A percentile compares a stretch with the other conserved stretches of the same genome.
Conservation (phyloP, 1,140 invertebrate genomes). For the Cephus cinctus region DNA sequence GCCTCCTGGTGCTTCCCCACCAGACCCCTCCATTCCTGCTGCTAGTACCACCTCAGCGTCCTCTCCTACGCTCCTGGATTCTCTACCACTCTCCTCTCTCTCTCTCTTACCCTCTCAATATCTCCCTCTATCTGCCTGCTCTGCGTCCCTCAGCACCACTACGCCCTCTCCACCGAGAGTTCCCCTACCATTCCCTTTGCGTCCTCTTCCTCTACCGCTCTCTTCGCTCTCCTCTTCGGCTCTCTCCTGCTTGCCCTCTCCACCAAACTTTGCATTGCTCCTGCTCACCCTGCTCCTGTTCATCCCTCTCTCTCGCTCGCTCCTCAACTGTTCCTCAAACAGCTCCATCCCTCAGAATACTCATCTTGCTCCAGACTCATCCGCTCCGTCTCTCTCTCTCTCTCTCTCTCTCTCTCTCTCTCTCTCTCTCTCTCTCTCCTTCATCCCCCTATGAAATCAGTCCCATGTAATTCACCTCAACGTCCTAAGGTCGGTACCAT, state of each 20-base stretch:
- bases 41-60: constrained; percentile 7
- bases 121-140: too few relatives aligned
- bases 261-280: neutral
- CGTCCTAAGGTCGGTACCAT: too few relatives aligned
- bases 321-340: constrained; percentile 4
- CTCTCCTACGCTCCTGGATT: neutral
- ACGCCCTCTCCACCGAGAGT: too few relatives aligned
- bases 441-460: too few relatives aligned
- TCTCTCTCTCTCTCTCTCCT: neutral
- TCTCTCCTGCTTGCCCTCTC: neutral
- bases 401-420: constrained; percentile 7
- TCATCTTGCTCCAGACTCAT: constrained; percentile 7
- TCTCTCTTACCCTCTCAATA: constrained; percentile 2
- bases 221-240: constrained; percentile 1
- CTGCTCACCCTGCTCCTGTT: constrained; percentile 2
- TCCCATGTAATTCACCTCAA: too few relatives aligned
- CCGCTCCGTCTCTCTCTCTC: constrained; percentile 4
- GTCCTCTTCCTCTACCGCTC: neutral
- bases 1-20: constrained; percentile 46
- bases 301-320: neutral
- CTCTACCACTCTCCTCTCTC: neutral
- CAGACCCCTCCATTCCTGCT: constrained; percentile 18
- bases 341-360: neutral
- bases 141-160: too few relatives aligned
- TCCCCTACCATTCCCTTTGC: too few relatives aligned